Evolutionary conservation across 2,113 vertebrate species (phyloP).

Genomic region (Notothenia coriiceps): DNA sequence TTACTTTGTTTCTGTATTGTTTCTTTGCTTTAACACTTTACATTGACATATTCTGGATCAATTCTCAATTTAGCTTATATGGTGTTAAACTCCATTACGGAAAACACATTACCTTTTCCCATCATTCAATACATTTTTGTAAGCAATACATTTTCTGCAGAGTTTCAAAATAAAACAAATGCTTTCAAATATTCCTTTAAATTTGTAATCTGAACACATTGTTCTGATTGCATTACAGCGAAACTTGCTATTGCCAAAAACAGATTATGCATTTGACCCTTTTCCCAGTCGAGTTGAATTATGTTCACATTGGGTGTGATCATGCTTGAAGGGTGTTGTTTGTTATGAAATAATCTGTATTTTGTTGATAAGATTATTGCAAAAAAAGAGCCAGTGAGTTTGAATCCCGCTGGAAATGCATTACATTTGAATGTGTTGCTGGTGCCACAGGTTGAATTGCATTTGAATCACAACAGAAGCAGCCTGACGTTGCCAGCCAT

Average conservation of each 20-base stretch:
- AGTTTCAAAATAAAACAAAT: constrained; percentile 10
- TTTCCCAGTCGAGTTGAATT: constrained; percentile 32
- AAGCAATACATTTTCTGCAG: neutral
- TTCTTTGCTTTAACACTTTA: too few relatives aligned
- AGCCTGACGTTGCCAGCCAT: constrained; percentile 15
- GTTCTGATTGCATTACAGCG: constrained; percentile 21
- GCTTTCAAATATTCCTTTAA: neutral
- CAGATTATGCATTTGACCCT: constrained; percentile 47
- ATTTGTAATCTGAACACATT: neutral
- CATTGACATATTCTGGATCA: neutral
- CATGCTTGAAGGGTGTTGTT: constrained; percentile 21
- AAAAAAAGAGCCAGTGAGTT: neutral
- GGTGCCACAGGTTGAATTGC: constrained; percentile 52
- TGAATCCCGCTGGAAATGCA: constrained; percentile 25
- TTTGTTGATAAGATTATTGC: constrained; percentile 35
- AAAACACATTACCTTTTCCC: neutral
- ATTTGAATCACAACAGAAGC: constrained; percentile 45
- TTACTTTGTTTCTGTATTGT: too few relatives aligned
- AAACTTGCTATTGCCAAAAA: constrained; percentile 12
- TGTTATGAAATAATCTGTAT: constrained; percentile 36
- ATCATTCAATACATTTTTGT: neutral
- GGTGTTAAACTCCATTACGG: neutral
- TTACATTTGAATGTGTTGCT: constrained; percentile 30
- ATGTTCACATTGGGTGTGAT: constrained; percentile 7
- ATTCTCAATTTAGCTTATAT: neutral